Percentiles rank a stretch among this genome's conserved stretches.
Conservation (phyloP, 1,140 invertebrate species). For the Cydia fagiglandana region DNA sequence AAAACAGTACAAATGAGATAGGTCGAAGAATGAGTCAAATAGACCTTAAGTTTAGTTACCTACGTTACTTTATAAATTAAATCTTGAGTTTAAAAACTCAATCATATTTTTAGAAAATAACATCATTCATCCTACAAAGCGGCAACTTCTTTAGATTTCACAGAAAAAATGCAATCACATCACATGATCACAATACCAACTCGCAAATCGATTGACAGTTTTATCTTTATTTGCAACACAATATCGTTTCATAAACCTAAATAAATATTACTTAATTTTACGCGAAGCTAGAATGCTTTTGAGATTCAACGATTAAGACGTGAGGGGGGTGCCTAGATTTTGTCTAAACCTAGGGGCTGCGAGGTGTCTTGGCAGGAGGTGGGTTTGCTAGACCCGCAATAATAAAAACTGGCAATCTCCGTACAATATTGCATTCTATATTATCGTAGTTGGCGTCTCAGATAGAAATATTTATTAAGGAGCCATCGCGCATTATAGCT, state of each 20-base stretch:
- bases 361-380: neutral
- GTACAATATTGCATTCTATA: neutral
- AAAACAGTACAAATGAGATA: no score
- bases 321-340: slow-evolving; percentile 12
- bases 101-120: no score
- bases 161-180: no score
- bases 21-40: no score
- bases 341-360: neutral
- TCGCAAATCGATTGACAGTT: neutral
- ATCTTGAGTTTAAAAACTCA: no score
- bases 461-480: no score
- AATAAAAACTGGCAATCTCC: neutral
- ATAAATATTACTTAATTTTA: neutral
- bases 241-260: neutral
- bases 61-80: no score
- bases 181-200: no score
- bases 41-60: no score
- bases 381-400: neutral
- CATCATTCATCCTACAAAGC: no score
- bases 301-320: neutral
- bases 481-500: no score
- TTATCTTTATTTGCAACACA: neutral
- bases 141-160: no score
- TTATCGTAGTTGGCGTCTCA: neutral
- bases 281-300: neutral